phyloP scores from a whole-genome alignment of 2,797 vertebrate genomes.

The Muscicapa comitata region DNA sequence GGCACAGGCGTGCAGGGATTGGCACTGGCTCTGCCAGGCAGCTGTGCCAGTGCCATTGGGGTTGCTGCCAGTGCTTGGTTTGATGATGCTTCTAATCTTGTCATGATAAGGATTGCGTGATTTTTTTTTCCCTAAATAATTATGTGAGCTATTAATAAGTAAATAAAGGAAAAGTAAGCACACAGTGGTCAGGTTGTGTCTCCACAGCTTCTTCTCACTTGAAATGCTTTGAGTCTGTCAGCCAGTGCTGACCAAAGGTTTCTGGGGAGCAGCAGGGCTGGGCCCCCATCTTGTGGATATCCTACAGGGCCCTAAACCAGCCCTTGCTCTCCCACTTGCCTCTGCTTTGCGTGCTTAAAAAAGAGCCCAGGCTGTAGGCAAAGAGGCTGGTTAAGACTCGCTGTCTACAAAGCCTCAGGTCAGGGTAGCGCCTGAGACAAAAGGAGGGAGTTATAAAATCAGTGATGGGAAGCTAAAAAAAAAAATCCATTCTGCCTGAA shows the following conservation, averaged over 20 bases:
- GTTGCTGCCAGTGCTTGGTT: not conserved
- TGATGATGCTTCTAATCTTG: not conserved
- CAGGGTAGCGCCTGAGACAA: not conserved
- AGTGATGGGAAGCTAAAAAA: rapidly evolving
- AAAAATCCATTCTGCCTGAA: not conserved
- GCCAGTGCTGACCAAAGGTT: not conserved
- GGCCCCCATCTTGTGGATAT: not conserved
- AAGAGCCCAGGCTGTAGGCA: not conserved
- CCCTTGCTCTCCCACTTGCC: not conserved
- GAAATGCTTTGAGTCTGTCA: not conserved
- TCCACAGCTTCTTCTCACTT: not conserved
- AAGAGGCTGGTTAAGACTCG: rapidly evolving
- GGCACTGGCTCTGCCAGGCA: not conserved
- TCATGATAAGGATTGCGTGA: not conserved
- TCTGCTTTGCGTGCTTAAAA: not conserved
- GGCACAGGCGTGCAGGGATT: rapidly evolving
- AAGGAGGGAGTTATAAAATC: not conserved
- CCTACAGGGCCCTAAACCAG: not conserved
- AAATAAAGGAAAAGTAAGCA: not conserved
- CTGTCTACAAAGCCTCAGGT: not conserved
- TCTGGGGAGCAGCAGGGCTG: not conserved
- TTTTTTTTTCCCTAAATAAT: not conserved
- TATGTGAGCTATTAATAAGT: not conserved
- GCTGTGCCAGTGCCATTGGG: rapidly evolving
- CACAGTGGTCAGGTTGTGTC: rapidly evolving